Evolutionary conservation across 1,140 invertebrate species (phyloP).

Genomic region (Orchestia grillus): DNA sequence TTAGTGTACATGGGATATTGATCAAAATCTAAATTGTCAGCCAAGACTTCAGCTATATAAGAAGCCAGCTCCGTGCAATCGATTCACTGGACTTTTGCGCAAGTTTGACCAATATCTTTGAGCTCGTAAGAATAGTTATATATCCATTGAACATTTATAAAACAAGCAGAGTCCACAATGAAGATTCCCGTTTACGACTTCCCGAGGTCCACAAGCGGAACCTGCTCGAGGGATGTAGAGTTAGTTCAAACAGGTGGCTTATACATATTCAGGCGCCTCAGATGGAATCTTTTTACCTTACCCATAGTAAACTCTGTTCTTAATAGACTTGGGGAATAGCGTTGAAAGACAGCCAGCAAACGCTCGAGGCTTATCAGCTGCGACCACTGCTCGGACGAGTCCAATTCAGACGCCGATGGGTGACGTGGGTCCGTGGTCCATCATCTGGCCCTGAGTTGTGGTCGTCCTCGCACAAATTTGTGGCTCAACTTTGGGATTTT

Average conservation of each 20-base stretch:
- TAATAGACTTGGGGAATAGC: not conserved
- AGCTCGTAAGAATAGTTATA: no score
- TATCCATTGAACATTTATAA: no score
- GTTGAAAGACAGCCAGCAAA: not conserved
- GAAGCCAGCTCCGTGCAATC: no score
- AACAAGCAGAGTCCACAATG: not conserved
- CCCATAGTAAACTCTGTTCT: not conserved
- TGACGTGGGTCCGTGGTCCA: not conserved
- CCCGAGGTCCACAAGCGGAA: not conserved
- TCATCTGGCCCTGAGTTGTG: not conserved
- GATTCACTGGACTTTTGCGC: no score
- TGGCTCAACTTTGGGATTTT: not conserved
- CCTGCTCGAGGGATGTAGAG: not conserved
- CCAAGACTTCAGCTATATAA: no score
- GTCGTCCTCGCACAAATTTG: not conserved
- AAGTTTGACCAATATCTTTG: no score
- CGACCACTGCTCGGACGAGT: not conserved
- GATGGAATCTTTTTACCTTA: not conserved
- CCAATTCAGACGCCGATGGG: not conserved
- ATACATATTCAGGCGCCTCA: not conserved
- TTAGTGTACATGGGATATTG: no score
- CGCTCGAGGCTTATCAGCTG: not conserved
- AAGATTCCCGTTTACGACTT: not conserved
- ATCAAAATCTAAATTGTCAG: no score
- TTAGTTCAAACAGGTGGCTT: not conserved